Percentiles rank a stretch among this genome's conserved stretches.
These are phyloP conservation scores for Chrysotoxum bicinctum DNA, from an alignment of 2,888 invertebrate species.

Conservation along the genomic window DNA sequence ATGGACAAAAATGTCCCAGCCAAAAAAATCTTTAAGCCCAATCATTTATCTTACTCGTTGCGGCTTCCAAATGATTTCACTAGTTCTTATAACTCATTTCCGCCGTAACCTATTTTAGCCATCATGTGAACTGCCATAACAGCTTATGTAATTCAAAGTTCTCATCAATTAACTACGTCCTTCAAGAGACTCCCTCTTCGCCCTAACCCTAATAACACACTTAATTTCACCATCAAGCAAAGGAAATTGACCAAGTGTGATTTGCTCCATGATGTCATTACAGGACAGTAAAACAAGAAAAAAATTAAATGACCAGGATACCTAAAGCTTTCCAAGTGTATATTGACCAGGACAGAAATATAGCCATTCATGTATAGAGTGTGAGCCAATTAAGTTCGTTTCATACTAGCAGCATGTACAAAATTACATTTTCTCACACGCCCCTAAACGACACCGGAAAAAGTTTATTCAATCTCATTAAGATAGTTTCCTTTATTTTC, in stretches of 20 bases:
- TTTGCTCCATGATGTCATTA: conserved; percentile 44
- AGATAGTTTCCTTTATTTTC: conserved; percentile 31
- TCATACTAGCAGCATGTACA: conserved; percentile 16
- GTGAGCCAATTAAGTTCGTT: neutral
- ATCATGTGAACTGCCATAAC: conserved; percentile 34
- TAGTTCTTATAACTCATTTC: neutral
- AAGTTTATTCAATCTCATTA: conserved; percentile 59
- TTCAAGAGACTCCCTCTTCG: neutral
- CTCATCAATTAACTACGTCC: conserved; percentile 63
- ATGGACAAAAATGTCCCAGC: too few species aligned
- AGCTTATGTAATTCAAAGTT: conserved; percentile 60
- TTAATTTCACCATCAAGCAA: conserved; percentile 35
- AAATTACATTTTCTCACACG: conserved; percentile 34
- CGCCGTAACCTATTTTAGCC: neutral
- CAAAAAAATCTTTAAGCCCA: too few species aligned
- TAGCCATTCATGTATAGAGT: conserved; percentile 6
- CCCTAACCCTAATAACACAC: conserved; percentile 1
- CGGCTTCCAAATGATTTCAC: conserved; percentile 3
- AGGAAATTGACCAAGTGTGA: conserved; percentile 60
- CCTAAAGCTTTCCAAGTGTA: conserved; percentile 6
- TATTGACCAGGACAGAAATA: conserved; percentile 18
- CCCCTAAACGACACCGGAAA: conserved; percentile 11
- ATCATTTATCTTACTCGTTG: too few species aligned
- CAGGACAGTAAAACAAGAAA: neutral
- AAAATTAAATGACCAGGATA: conserved; percentile 6